Base-by-base conservation (phyloP, 2,888 invertebrate species). In the Galeopsomyia nigrocyanea region DNA sequence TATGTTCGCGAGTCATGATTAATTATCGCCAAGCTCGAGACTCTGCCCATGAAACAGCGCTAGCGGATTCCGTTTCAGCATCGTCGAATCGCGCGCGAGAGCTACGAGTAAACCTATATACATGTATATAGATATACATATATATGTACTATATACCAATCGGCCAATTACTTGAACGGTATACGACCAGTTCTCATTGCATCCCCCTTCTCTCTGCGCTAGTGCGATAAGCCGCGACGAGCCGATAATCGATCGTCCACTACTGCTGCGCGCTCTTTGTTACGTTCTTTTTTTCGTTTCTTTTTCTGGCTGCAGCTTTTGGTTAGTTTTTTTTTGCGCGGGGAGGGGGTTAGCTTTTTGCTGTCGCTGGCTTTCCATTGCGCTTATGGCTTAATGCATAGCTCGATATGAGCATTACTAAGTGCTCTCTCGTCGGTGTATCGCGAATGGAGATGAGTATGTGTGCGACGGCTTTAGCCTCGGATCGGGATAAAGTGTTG, bases 81-180 rank as follows among this genome's bases (percentile, higher is more conserved):
- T 26, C 31, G 31, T 31, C 31, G 26, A 62, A 62, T 26, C 10
- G 62, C 22, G 49, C 46, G 17, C 13, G 6, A 14, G 31, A 1
- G 39, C 1, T 26, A 50, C n/a, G 39, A 46, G 60, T 67, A 39
- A 39, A 10, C 39, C 10, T 39, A 13, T 39, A 39, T 7, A 7
- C 10, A 26, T 39, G 7, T 39, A 10, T 10, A 13, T 39, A n/a
- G n/a, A 13, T 39, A 39, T 7, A 7, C 10, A 26, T 39, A 39
- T 39, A 10, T 10, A 13, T 39, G n/a, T n/a, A n/a, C n/a, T n/a
- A 39, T 39, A 39, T 39, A 39, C 39, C 39, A 31, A 63, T 63
- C 63, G 39, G 55, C 55, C 55, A 64, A 64, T 64, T 64, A 64
- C 55, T 65, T 56, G 56, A 46, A 55, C 10, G 39, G n/a, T 50